These are phyloP conservation scores for Melanerpes formicivorus DNA, from an alignment of 2,113 vertebrate genomes.

Conservation along the genomic window DNA sequence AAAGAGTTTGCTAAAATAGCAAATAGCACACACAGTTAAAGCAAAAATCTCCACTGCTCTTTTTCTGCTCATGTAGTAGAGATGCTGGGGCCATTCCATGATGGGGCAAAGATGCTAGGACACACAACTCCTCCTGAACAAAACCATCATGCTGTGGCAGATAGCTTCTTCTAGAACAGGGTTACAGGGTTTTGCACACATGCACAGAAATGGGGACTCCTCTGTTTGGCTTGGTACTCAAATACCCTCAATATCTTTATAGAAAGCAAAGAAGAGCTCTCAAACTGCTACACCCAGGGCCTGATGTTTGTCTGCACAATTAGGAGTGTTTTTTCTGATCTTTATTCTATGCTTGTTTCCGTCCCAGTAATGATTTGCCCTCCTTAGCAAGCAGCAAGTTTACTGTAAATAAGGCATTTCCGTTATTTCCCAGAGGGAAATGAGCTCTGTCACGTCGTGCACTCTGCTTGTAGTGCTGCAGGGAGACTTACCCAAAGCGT, in stretches of 20 bases:
- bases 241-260: neutral
- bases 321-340: neutral
- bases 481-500: neutral
- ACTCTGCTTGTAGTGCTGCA: neutral
- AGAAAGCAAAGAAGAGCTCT: neutral
- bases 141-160: neutral
- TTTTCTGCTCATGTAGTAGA: neutral
- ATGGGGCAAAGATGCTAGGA: neutral
- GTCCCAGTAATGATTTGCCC: neutral
- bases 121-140: neutral
- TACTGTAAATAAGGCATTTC: constrained; percentile 10
- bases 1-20: neutral
- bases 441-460: neutral
- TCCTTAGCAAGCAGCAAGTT: neutral
- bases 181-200: accelerated
- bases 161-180: neutral
- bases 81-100: neutral
- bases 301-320: neutral
- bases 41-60: neutral
- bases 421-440: neutral
- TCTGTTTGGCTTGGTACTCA: neutral
- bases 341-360: neutral
- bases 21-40: neutral
- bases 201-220: neutral
- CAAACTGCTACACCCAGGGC: neutral